A percentile compares a stretch with the other conserved stretches of the same genome.
Conservation (phyloP, 2,113 vertebrate species). For the Cebus imitator region DNA sequence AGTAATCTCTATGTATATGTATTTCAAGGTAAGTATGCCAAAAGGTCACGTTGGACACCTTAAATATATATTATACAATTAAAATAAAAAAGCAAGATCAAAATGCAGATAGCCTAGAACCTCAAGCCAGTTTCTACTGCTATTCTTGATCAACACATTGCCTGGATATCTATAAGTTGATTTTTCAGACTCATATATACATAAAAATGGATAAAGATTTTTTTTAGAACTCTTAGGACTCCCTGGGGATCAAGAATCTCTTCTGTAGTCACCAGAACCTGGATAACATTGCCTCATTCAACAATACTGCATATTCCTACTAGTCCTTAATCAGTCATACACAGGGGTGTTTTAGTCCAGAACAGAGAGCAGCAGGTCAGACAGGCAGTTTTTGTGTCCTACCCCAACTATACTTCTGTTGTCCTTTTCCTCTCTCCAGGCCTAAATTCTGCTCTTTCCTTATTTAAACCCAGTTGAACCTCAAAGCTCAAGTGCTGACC, state of each 20-base stretch:
- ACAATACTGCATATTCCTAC: not conserved
- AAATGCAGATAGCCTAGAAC: not conserved
- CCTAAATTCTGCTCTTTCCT: slow-evolving; percentile 6
- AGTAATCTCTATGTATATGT: not conserved
- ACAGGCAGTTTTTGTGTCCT: not conserved
- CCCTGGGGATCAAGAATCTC: not conserved
- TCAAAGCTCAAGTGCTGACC: not conserved
- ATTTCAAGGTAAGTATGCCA: not conserved
- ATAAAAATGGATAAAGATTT: not conserved
- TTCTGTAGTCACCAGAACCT: not conserved
- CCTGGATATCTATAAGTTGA: not conserved
- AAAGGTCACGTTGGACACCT: not conserved
- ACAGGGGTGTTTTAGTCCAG: not conserved
- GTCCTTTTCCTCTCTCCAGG: not conserved
- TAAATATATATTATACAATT: not conserved
- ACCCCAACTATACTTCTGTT: not conserved
- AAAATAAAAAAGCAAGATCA: not conserved
- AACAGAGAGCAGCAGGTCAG: not conserved
- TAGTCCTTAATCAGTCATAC: not conserved
- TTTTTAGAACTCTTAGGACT: not conserved
- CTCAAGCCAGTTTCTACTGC: not conserved
- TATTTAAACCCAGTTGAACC: slow-evolving; percentile 6
- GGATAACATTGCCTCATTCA: not conserved
- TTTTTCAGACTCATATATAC: not conserved
- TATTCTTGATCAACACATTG: not conserved